These are phyloP conservation scores for Drosophila hamatofila DNA, from an alignment of 2,888 invertebrate species.

Conservation along the genomic window DNA sequence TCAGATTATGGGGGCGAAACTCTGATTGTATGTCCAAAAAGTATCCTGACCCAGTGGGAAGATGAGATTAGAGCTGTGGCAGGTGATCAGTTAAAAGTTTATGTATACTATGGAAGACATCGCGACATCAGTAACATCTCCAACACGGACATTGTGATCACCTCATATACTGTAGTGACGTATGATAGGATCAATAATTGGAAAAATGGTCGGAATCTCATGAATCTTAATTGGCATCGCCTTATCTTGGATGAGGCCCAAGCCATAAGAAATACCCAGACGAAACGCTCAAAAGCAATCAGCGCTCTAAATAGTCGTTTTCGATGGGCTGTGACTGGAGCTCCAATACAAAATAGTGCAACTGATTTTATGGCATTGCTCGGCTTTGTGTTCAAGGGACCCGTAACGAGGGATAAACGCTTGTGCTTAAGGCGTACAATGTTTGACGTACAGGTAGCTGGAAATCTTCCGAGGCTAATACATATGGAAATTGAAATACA, in stretches of 20 bases:
- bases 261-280: neutral
- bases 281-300: neutral
- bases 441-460: neutral
- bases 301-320: neutral
- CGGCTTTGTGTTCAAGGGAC: neutral
- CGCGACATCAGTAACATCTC: neutral
- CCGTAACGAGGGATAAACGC: neutral
- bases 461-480: too few relatives aligned
- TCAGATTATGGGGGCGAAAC: neutral
- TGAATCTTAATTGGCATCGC: neutral
- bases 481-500: neutral
- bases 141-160: neutral
- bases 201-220: too few relatives aligned
- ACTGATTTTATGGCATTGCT: neutral
- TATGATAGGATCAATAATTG: too few relatives aligned
- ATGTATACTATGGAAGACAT: neutral
- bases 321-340: slow-evolving; percentile 1
- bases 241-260: slow-evolving; percentile 8
- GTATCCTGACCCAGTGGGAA: neutral
- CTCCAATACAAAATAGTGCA: neutral
- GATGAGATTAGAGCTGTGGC: neutral
- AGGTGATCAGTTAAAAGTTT: neutral
- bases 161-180: neutral
- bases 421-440: slow-evolving; percentile 10
- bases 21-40: neutral